A percentile compares a stretch with the other conserved stretches of the same genome.
Evolutionary conservation across 2,113 vertebrate genomes (phyloP).

Genomic region (Scolopax mira): DNA sequence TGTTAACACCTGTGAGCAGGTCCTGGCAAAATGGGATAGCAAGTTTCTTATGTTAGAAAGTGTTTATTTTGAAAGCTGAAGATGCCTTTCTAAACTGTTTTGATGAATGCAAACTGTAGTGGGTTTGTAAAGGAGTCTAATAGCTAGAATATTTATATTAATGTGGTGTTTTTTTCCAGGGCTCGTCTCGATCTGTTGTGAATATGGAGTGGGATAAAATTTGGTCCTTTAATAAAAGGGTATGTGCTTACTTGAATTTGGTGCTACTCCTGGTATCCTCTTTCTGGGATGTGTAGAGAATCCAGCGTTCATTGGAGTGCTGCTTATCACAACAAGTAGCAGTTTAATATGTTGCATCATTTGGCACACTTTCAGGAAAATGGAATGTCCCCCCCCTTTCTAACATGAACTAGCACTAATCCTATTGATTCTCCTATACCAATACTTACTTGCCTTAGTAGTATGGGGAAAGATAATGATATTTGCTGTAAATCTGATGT

Average conservation of each 20-base stretch:
- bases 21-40: not conserved
- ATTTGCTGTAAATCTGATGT: constrained; percentile 78
- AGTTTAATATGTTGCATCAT: constrained; percentile 51
- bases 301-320: constrained; percentile 42
- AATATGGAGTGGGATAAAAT: constrained; percentile 99
- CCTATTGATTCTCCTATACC: constrained; percentile 35
- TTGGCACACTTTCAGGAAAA: constrained; percentile 75
- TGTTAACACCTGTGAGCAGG: not conserved
- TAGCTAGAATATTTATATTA: not conserved
- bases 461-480: constrained; percentile 37
- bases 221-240: constrained; percentile 99
- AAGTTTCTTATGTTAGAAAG: not conserved
- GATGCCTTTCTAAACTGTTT: not conserved
- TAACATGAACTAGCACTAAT: constrained; percentile 46
- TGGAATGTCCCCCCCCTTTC: constrained; percentile 70
- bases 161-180: constrained; percentile 68
- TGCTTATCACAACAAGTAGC: constrained; percentile 52
- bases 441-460: constrained; percentile 51
- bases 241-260: constrained; percentile 52
- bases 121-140: not conserved
- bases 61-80: not conserved
- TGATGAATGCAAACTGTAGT: not conserved
- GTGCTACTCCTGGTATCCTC: not conserved
- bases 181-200: constrained; percentile 94
- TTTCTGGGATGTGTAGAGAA: constrained; percentile 10